Base-by-base conservation (phyloP, 2,888 invertebrate species). In the Nineta flava region DNA sequence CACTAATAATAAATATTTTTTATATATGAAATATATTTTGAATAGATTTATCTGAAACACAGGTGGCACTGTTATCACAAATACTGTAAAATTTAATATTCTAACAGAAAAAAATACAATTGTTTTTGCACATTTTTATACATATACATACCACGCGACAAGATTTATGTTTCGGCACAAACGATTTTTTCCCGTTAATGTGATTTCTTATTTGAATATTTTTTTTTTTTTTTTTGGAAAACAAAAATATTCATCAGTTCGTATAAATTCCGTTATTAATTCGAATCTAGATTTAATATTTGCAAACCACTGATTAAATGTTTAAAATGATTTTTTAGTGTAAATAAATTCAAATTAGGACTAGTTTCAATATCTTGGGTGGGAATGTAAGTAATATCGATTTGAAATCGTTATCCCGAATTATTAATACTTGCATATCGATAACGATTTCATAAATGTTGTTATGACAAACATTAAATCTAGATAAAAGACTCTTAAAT, bases 51-150 rank as follows among this genome's bases (percentile, higher is more conserved):
- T 67, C 78, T 77, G 75, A 77, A 79, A 78, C 77, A 77, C 77
- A 79, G 79, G 79, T 80, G 79, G 79, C 79, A 80, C 79, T 79
- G 79, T 75, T 76, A 79, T 80, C 79, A 79, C 79, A 79, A 79
- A 79, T 78, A 79, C 78, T 78, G 77, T 76, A 74, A 76, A 77
- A 73, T 75, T 76, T 77, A 76, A 75, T 16, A 46, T 17, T 12
- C n/a, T 17, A 44, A 38, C 38, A 15, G 15, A 38, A 38, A 13
- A 38, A 38, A 38, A 38, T 35, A 35, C 35, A 26, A 6, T 38
- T 38, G 38, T 15, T 26, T 38, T 12, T 38, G 38, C 15, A 38
- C 15, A 38, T 13, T 38, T 38, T n/a, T 38, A 26, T 7, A 3
- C 26, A 26, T 38, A 26, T 7, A 3, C 26, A 26, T 38, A 38